Percentiles rank a stretch among this genome's conserved stretches.
These are phyloP conservation scores for Epirrhoe alternata DNA, from an alignment of 2,888 invertebrate species.

Conservation along the genomic window DNA sequence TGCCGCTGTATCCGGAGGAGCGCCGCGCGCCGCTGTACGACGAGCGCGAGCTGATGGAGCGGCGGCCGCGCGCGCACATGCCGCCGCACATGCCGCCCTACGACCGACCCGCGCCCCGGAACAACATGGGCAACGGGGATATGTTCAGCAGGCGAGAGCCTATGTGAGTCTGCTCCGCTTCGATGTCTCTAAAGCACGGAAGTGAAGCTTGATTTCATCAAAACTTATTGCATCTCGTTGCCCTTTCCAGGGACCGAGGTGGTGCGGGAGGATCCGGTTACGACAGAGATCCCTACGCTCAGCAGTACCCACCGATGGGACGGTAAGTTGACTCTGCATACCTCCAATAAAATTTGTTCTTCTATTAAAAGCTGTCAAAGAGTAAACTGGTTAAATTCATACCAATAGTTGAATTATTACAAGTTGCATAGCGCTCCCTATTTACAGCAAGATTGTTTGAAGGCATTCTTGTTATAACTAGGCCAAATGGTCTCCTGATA, in stretches of 20 bases:
- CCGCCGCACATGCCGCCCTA: constrained; percentile 57
- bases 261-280: constrained; percentile 73
- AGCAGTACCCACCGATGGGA: constrained; percentile 80
- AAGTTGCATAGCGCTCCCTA: too few species aligned
- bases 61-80: constrained; percentile 64
- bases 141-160: constrained; percentile 82
- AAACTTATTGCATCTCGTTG: neutral
- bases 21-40: constrained; percentile 71
- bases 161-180: constrained; percentile 57
- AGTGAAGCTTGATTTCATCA: too few species aligned
- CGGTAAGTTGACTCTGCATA: constrained; percentile 64
- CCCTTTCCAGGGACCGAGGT: constrained; percentile 69
- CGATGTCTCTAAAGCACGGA: too few species aligned
- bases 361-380: constrained; percentile 33
- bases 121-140: constrained; percentile 73
- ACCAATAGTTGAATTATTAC: neutral
- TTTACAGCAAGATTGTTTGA: too few species aligned
- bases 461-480: too few species aligned
- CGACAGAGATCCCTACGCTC: constrained; percentile 78
- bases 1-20: constrained; percentile 57
- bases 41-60: constrained; percentile 71
- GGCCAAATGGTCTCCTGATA: too few species aligned
- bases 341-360: neutral
- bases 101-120: constrained; percentile 67
- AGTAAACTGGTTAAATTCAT: constrained; percentile 36